Percentiles rank a stretch among this genome's conserved stretches.
These are phyloP conservation scores for Drosophila demipolita DNA, from an alignment of 2,888 invertebrate genomes.

Conservation along the genomic window DNA sequence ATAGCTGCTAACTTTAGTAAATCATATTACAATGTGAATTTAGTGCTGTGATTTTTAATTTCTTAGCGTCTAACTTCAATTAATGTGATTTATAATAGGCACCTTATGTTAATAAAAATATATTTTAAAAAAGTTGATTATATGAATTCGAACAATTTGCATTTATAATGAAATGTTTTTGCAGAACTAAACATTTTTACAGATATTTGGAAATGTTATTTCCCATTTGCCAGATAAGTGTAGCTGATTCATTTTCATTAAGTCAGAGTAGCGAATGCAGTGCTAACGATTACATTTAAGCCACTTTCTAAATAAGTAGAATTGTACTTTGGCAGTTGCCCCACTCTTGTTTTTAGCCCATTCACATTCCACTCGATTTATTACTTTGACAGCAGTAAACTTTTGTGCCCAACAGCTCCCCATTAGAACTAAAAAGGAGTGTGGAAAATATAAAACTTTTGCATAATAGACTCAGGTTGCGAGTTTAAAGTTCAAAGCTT, in stretches of 20 bases:
- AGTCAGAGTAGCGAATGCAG: not conserved
- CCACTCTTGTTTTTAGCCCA: constrained; percentile 5
- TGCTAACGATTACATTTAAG: not conserved
- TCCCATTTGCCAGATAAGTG: not conserved
- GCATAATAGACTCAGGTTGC: constrained; percentile 61
- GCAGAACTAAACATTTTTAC: not conserved
- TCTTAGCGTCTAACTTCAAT: constrained; percentile 2
- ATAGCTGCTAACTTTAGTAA: constrained; percentile 42
- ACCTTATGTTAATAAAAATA: not conserved
- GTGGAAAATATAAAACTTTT: constrained; percentile 62
- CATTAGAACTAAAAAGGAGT: constrained; percentile 23
- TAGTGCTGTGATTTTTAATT: constrained; percentile 27
- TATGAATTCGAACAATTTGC: not conserved
- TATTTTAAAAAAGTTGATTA: not conserved
- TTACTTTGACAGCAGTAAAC: constrained; percentile 67
- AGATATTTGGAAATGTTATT: not conserved
- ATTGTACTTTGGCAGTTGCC: constrained; percentile 27
- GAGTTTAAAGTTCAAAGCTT: constrained; percentile 78
- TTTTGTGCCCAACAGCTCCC: constrained; percentile 37
- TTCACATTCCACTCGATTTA: constrained; percentile 71
- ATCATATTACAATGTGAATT: constrained; percentile 36
- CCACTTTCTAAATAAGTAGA: not conserved
- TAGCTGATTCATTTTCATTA: not conserved
- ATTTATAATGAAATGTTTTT: not conserved
- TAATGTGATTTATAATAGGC: constrained; percentile 11